Evolutionary conservation across 2,797 vertebrate species (phyloP).

Genomic region (Rallus crepitans): DNA sequence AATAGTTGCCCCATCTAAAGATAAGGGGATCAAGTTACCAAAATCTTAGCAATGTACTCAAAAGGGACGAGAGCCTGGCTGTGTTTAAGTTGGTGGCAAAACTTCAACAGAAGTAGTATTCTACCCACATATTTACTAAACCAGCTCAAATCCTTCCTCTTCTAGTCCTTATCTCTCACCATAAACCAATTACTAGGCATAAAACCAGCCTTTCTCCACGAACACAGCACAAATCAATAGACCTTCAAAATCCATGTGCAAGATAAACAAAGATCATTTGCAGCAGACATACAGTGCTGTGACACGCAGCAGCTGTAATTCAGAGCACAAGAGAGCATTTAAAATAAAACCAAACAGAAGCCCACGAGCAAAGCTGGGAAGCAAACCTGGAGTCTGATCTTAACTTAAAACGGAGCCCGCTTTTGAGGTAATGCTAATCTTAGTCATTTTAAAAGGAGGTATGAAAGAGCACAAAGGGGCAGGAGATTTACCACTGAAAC

Average conservation of each 20-base stretch:
- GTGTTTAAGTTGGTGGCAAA: not conserved
- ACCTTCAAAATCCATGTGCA: not conserved
- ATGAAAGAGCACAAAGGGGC: not conserved
- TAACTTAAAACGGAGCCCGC: not conserved
- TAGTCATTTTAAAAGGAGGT: not conserved
- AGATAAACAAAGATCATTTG: constrained; percentile 5
- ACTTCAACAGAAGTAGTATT: not conserved
- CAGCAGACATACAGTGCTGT: not conserved
- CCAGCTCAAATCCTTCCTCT: not conserved
- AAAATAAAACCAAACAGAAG: not conserved
- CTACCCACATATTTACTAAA: not conserved
- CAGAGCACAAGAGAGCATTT: not conserved
- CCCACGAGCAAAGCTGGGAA: not conserved
- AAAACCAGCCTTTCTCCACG: not conserved
- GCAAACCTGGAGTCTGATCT: not conserved
- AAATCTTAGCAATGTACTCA: constrained; percentile 9
- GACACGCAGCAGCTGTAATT: not conserved
- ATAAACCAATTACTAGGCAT: not conserved
- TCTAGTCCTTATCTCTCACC: not conserved
- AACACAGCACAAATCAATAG: not conserved
- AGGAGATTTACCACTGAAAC: not conserved
- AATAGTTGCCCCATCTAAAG: not conserved
- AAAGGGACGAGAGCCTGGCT: not conserved
- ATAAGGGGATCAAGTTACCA: constrained; percentile 2
- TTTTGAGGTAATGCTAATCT: not conserved